Evolutionary conservation across 2,888 invertebrate genomes (phyloP), one percentile per base, ranked within the genome.

Genomic region (Litoditis marina): DNA sequence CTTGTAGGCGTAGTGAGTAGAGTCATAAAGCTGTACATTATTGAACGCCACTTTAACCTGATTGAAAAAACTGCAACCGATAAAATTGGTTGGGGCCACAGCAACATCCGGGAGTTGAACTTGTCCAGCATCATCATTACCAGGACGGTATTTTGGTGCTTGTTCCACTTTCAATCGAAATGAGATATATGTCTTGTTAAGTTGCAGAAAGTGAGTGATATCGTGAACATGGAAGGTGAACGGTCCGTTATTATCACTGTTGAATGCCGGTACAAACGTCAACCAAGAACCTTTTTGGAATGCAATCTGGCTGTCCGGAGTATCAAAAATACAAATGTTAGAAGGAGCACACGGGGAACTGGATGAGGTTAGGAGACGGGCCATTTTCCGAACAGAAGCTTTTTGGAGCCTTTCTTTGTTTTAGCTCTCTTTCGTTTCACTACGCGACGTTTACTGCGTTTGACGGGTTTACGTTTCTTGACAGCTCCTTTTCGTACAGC

Each of bases 11-110:
- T 60, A 60, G 36, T 53, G 16, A 11, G 19, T 1, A 1, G 60
- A 60, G 25, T 60, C 60, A 32, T 53, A 60, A 39, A 39, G 13
- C n/a, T 13, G n/a, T 13, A 39, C 39, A n/a, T 39, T 39, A 39
- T 39, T 39, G 39, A 39, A 39, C 11, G 13, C n/a, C 13, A 39
- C 13, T 39, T 39, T 39, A 39, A 39, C n/a, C n/a, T 39, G 39
- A 13, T 39, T 11, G n/a, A 39, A 39, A 13, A 39, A n/a, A 39
- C 13, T 13, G n/a, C 39, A 39, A 13, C 39, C 39, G 39, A 39
- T 39, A 39, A 39, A 39, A n/a, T 39, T 39, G 11, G 39, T 39
- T 39, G n/a, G 39, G n/a, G 39, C 39, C 11, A 39, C 39, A 39
- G 39, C 39, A 39, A 39, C 39, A n/a, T n/a, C n/a, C n/a, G n/a